Evolutionary conservation across 2,888 invertebrate genomes (phyloP), one percentile per base, ranked within the genome.

Genomic region (Elmis aenea): DNA sequence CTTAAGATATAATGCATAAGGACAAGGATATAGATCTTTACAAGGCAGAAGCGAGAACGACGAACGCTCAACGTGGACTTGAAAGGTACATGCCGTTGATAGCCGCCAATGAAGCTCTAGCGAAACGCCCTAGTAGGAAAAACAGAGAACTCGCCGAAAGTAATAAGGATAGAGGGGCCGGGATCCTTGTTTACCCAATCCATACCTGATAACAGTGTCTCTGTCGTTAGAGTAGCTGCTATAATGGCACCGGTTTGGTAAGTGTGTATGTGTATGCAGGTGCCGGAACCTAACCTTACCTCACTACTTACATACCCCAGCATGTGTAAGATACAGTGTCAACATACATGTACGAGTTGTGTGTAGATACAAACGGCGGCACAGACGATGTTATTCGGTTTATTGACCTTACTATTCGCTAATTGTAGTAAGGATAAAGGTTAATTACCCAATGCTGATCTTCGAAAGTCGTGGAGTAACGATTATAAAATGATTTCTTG

Each of bases 181-280:
- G n/a, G n/a, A n/a, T n/a, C n/a, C n/a, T n/a, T n/a, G n/a, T n/a
- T n/a, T n/a, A n/a, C n/a, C n/a, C n/a, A n/a, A n/a, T n/a, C n/a
- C n/a, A n/a, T n/a, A n/a, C n/a, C n/a, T n/a, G n/a, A n/a, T n/a
- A n/a, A n/a, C n/a, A n/a, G n/a, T n/a, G n/a, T n/a, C n/a, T n/a
- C n/a, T n/a, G n/a, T n/a, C n/a, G n/a, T n/a, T n/a, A n/a, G n/a
- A n/a, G n/a, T n/a, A n/a, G n/a, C n/a, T n/a, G n/a, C n/a, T n/a
- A n/a, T n/a, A n/a, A n/a, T n/a, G n/a, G n/a, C n/a, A n/a, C n/a
- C n/a, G n/a, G n/a, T n/a, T n/a, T n/a, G n/a, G n/a, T n/a, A n/a
- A n/a, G n/a, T n/a, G n/a, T n/a, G n/a, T 41, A 36, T 41, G 41
- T 41, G 41, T 29, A 41, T 37, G 41, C 36, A 41, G 41, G 41